phyloP scores from a whole-genome alignment of 2,888 invertebrate genomes.

The Pseudococcus jackbeardsleyi region DNA sequence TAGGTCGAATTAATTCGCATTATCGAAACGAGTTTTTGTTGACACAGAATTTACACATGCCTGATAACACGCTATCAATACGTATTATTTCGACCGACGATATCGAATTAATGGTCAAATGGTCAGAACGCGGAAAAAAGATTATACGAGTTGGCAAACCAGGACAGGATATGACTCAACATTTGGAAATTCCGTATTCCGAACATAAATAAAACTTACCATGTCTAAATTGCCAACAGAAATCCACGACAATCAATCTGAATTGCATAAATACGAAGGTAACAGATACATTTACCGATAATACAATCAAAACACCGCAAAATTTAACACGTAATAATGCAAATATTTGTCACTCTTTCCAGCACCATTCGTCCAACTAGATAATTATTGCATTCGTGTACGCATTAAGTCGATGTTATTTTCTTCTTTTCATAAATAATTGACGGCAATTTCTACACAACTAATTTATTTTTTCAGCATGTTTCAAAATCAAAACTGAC shows the following conservation, averaged over 20 bases:
- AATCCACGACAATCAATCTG: constrained; percentile 17
- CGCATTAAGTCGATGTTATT: constrained; percentile 12
- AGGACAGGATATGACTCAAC: constrained; percentile 1
- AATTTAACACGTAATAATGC: constrained; percentile 21
- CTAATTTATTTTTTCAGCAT: constrained; percentile 46
- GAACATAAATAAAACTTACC: constrained; percentile 9
- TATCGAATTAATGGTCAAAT: neutral
- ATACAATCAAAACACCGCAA: constrained; percentile 5
- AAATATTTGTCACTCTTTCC: neutral
- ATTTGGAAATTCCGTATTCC: neutral
- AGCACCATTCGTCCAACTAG: constrained; percentile 25
- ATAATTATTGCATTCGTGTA: constrained; percentile 6
- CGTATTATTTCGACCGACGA: neutral
- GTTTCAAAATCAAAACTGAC: constrained; percentile 47
- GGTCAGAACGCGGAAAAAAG: neutral
- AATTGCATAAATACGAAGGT: constrained; percentile 16
- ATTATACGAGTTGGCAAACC: neutral
- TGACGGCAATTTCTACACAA: constrained; percentile 29
- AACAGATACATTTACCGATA: constrained; percentile 39
- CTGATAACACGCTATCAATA: neutral
- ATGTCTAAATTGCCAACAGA: constrained; percentile 20
- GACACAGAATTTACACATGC: neutral
- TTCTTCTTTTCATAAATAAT: constrained; percentile 24
- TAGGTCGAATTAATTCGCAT: neutral
- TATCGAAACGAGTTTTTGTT: neutral